Evolutionary conservation across 2,797 vertebrate genomes (phyloP).

Genomic region (Acipenser ruthenus): DNA sequence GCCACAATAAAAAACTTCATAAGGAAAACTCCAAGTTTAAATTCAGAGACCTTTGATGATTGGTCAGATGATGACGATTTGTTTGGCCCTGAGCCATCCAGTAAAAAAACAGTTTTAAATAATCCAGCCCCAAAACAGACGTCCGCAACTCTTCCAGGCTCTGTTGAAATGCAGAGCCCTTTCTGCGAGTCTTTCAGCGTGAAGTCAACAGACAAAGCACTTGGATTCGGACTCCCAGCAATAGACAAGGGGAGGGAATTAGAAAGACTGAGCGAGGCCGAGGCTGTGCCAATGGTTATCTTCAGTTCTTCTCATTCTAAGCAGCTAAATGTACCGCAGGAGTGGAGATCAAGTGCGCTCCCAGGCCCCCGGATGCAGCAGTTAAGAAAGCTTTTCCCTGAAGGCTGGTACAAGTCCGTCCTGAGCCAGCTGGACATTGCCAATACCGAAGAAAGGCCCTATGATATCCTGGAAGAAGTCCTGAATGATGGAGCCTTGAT

Average conservation of each 20-base stretch:
- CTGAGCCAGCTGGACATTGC: conserved; percentile 69
- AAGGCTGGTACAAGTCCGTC: conserved; percentile 86
- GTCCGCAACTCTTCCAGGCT: conserved; percentile 77
- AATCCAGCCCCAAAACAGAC: conserved; percentile 52
- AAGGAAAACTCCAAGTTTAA: conserved; percentile 44
- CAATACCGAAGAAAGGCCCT: conserved; percentile 63
- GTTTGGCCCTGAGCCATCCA: conserved; percentile 71
- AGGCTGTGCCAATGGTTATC: conserved; percentile 45
- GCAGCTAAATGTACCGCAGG: conserved; percentile 69
- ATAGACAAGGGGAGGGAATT: conserved; percentile 65
- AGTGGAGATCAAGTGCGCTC: conserved; percentile 75
- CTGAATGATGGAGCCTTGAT: conserved; percentile 72
- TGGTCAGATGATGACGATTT: conserved; percentile 87
- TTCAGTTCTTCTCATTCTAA: conserved; percentile 80
- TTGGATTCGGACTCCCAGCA: conserved; percentile 75
- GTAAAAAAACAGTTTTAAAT: conserved; percentile 62
- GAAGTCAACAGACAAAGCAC: conserved; percentile 62
- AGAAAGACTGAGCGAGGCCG: conserved; percentile 30
- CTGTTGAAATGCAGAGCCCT: conserved; percentile 69
- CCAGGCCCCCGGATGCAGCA: conserved; percentile 63
- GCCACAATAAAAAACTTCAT: conserved; percentile 42
- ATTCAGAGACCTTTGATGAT: conserved; percentile 65
- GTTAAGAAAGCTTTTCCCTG: conserved; percentile 77
- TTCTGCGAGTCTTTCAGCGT: conserved; percentile 61
- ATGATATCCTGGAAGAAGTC: conserved; percentile 69